Percentiles rank a stretch among this genome's conserved stretches.
Evolutionary conservation across 2,797 vertebrate genomes (phyloP).

Genomic region (Poeciliopsis gracilis): DNA sequence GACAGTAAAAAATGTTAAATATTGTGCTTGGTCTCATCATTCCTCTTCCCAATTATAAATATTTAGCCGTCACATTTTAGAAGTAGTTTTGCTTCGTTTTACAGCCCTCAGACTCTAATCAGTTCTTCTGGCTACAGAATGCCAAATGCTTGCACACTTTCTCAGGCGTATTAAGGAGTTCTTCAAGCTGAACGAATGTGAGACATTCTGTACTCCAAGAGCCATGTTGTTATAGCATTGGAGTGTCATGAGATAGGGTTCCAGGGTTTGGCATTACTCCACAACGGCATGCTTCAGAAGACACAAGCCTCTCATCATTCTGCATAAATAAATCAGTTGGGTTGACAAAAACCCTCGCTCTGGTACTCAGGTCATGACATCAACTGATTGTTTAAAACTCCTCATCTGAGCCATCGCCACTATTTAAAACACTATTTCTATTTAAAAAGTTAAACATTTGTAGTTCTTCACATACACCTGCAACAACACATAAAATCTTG

Average conservation of each 20-base stretch:
- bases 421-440: background rate
- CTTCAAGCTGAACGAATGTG: background rate
- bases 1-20: background rate
- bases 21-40: background rate
- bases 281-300: background rate
- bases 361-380: background rate
- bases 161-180: background rate
- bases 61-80: background rate
- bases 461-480: background rate
- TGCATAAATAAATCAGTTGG: background rate
- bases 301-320: background rate
- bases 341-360: background rate
- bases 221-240: background rate
- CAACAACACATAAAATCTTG: background rate
- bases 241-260: background rate
- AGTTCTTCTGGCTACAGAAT: background rate
- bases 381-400: background rate
- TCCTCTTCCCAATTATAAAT: background rate
- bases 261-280: background rate
- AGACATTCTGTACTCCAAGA: background rate
- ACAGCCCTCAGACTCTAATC: background rate
- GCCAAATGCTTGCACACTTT: background rate
- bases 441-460: background rate
- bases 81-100: background rate
- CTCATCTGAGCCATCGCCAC: background rate